Evolutionary conservation across 2,797 vertebrate species (phyloP).

Genomic region (Phrynocephalus forsythii): DNA sequence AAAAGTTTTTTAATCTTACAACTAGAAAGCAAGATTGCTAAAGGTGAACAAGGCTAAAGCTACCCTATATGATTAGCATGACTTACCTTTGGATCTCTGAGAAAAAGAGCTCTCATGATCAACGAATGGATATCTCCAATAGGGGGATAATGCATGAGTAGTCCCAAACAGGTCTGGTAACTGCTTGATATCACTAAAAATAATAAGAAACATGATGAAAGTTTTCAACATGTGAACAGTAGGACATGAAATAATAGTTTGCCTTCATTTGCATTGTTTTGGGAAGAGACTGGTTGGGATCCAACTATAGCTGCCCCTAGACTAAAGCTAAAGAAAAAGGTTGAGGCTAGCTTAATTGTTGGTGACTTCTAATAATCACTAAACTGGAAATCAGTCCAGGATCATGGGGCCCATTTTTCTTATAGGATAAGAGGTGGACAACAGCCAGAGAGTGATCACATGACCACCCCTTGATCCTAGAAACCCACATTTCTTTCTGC

Average conservation of each 20-base stretch:
- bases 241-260: background rate
- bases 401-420: no score
- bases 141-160: conserved; percentile 97
- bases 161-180: conserved; percentile 97
- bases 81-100: conserved; percentile 97
- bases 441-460: no score
- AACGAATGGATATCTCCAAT: conserved; percentile 94
- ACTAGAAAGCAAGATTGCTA: no score
- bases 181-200: conserved; percentile 96
- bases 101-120: conserved; percentile 96
- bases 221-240: background rate
- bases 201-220: background rate
- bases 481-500: no score
- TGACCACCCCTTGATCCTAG: no score
- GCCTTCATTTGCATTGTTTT: background rate
- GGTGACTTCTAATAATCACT: no score
- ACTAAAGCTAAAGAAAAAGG: background rate
- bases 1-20: background rate
- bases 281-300: background rate
- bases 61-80: background rate
- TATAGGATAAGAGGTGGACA: no score
- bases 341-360: background rate
- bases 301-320: background rate
- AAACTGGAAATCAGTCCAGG: no score
- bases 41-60: no score